A percentile compares a stretch with the other conserved stretches of the same genome.
phyloP scores from a whole-genome alignment of 2,113 vertebrate species.

The Nycticorax nycticorax region DNA sequence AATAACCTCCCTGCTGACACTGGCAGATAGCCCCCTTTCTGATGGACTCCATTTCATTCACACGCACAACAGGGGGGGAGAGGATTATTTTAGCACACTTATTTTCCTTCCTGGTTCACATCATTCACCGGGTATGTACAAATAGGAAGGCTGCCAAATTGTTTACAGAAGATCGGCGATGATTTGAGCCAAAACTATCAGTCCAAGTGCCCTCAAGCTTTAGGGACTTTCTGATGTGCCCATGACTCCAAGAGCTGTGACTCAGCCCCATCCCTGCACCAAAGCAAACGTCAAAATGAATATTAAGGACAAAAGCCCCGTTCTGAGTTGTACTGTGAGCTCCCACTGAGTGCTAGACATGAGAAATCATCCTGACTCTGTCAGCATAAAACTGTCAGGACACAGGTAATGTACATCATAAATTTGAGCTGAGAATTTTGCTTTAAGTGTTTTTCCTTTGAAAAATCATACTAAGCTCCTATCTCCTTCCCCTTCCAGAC shows the following conservation, averaged over 20 bases:
- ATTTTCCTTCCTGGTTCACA: slow-evolving; percentile 34
- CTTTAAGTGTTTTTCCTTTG: slow-evolving; percentile 4
- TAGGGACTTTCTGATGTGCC: slow-evolving; percentile 4
- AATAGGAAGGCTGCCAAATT: slow-evolving; percentile 32
- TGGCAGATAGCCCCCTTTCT: slow-evolving; percentile 29
- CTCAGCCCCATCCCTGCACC: neutral
- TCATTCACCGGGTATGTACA: slow-evolving; percentile 1
- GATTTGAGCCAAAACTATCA: neutral
- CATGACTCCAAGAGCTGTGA: neutral
- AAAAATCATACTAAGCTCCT: neutral
- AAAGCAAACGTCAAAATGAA: neutral
- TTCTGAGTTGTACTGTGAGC: neutral
- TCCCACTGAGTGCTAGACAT: neutral
- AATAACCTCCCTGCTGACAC: slow-evolving; percentile 22
- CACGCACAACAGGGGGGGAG: neutral
- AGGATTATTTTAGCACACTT: slow-evolving; percentile 31
- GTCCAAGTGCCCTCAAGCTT: neutral
- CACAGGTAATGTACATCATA: slow-evolving; percentile 10
- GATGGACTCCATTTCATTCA: neutral
- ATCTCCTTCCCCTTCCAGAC: slow-evolving; percentile 9
- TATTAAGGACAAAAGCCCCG: neutral
- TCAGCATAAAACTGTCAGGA: slow-evolving; percentile 15
- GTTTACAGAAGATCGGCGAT: slow-evolving; percentile 28
- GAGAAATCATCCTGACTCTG: neutral
- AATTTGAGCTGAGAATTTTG: neutral